phyloP scores from a whole-genome alignment of 2,888 invertebrate genomes.

The Drosophila tripunctata region DNA sequence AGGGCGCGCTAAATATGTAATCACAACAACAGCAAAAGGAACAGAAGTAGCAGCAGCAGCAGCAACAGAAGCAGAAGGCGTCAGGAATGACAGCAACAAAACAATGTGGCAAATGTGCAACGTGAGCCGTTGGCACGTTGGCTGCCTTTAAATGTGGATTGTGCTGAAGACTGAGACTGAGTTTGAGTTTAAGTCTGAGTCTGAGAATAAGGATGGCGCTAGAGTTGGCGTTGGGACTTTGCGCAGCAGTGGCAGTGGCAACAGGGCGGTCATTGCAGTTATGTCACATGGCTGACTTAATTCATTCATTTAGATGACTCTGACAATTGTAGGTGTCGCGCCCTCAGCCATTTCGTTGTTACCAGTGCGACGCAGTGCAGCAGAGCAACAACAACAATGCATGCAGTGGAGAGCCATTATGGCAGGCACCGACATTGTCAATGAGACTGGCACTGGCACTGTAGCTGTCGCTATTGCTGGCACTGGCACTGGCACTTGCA shows the following conservation, averaged over 20 bases:
- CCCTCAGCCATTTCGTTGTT: slow-evolving; percentile 57
- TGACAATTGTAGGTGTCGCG: slow-evolving; percentile 74
- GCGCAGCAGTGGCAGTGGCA: slow-evolving; percentile 6
- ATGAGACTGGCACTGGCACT: slow-evolving; percentile 48
- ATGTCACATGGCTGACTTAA: slow-evolving; percentile 77
- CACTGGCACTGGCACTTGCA: slow-evolving; percentile 53
- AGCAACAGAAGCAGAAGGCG: slow-evolving; percentile 18
- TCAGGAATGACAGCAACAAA: slow-evolving; percentile 59
- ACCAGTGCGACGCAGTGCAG: slow-evolving; percentile 65
- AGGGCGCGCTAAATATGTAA: slow-evolving; percentile 47
- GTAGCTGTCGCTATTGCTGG: slow-evolving; percentile 46
- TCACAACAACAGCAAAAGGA: slow-evolving; percentile 43
- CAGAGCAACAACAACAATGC: slow-evolving; percentile 29
- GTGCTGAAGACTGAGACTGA: slow-evolving; percentile 3
- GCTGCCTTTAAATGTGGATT: slow-evolving; percentile 2
- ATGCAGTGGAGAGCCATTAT: slow-evolving; percentile 68
- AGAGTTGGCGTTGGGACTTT: slow-evolving; percentile 20
- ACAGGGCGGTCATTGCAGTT: slow-evolving; percentile 66
- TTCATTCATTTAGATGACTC: slow-evolving; percentile 75
- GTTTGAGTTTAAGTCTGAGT: slow-evolving; percentile 1
- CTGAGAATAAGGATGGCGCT: slow-evolving; percentile 9
- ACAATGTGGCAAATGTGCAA: slow-evolving; percentile 74
- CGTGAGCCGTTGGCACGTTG: slow-evolving; percentile 48
- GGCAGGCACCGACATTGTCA: slow-evolving; percentile 71
- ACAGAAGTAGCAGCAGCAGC: background rate